Conservation (phyloP, 2,888 invertebrate genomes). For the Tetragnatha montana region DNA sequence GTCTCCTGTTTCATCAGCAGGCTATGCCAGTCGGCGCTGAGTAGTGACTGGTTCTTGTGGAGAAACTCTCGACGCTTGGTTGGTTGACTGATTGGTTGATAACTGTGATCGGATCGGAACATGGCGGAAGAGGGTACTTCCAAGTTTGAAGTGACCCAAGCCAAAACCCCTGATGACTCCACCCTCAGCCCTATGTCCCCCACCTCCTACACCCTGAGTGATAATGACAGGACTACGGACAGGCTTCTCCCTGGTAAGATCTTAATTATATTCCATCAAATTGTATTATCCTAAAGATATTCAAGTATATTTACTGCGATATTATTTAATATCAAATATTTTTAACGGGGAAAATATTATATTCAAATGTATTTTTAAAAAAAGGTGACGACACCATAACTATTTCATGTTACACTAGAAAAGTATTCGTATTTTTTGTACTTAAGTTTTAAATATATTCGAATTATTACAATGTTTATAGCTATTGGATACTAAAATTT, state of each 20-base stretch:
- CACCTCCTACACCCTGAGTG: constrained; percentile 68
- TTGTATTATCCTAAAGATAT: background rate
- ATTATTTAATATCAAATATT: background rate
- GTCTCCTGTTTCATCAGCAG: no score
- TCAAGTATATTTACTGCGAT: background rate
- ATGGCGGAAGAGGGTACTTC: constrained; percentile 64
- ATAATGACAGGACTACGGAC: constrained; percentile 74
- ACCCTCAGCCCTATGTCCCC: constrained; percentile 67
- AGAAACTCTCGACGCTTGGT: no score
- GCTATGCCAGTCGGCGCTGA: no score
- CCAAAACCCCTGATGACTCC: constrained; percentile 67
- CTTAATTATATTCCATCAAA: background rate
- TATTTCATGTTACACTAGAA: no score
- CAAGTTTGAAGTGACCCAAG: constrained; percentile 75
- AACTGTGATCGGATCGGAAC: background rate
- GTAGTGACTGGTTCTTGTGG: no score
- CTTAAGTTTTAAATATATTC: no score
- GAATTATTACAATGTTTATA: no score
- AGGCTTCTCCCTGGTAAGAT: constrained; percentile 73
- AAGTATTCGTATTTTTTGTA: no score
- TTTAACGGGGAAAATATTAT: background rate
- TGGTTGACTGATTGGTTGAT: no score
- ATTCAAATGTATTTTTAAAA: background rate
- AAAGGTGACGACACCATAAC: no score
- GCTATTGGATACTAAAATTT: no score